A percentile compares a stretch with the other conserved stretches of the same genome.
phyloP scores from a whole-genome alignment of 2,797 vertebrate species.

The Acrossocheilus fasciatus region DNA sequence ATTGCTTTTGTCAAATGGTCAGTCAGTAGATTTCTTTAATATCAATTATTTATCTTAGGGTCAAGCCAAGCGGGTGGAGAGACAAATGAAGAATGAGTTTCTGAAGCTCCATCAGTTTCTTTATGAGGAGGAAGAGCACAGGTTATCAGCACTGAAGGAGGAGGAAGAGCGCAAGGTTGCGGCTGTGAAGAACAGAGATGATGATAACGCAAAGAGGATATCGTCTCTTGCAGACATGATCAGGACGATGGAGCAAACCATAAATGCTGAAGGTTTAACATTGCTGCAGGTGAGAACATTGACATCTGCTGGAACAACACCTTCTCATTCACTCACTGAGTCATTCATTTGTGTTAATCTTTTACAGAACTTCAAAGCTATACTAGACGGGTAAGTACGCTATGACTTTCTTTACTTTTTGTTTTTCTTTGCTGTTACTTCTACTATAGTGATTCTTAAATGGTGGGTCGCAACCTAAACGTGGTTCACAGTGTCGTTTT shows the following conservation, averaged over 20 bases:
- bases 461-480: neutral
- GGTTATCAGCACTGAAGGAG: slow-evolving; percentile 69
- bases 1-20: neutral
- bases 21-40: neutral
- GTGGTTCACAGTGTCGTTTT: too few species aligned
- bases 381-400: slow-evolving; percentile 70
- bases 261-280: slow-evolving; percentile 69
- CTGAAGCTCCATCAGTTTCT: slow-evolving; percentile 74
- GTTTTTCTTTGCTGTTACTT: neutral
- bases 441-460: neutral
- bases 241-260: slow-evolving; percentile 63
- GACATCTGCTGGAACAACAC: neutral
- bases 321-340: neutral
- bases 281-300: slow-evolving; percentile 69
- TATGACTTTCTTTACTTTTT: neutral
- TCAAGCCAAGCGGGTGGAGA: slow-evolving; percentile 67
- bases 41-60: slow-evolving; percentile 57
- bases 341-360: neutral
- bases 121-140: slow-evolving; percentile 68
- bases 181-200: slow-evolving; percentile 65
- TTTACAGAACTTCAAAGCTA: slow-evolving; percentile 76
- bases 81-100: slow-evolving; percentile 73
- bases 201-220: slow-evolving; percentile 64
- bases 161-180: slow-evolving; percentile 72
- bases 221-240: slow-evolving; percentile 67